A percentile compares a stretch with the other conserved stretches of the same genome.
These are phyloP conservation scores for Acleris literana DNA, from an alignment of 2,888 invertebrate species.

Conservation along the genomic window DNA sequence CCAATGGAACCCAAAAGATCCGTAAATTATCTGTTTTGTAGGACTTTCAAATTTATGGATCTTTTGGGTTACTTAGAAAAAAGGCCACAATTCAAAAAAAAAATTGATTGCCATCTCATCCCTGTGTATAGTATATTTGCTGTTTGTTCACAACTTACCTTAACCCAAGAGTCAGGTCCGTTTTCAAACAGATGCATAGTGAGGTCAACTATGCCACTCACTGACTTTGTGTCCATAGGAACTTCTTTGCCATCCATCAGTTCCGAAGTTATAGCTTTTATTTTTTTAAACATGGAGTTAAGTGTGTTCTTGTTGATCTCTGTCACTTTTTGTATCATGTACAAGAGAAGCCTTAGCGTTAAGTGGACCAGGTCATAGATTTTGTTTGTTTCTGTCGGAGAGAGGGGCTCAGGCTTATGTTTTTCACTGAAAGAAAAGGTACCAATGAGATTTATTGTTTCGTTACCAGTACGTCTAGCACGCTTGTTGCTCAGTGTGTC, in stretches of 20 bases:
- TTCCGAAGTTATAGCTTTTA: slow-evolving; percentile 51
- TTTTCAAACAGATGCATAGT: slow-evolving; percentile 70
- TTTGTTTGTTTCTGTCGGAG: slow-evolving; percentile 69
- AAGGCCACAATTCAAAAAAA: too few species aligned
- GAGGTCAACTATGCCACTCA: slow-evolving; percentile 84
- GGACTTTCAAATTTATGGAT: too few species aligned
- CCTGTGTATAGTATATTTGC: too few species aligned
- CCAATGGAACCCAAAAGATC: too few species aligned
- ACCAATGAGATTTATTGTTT: background rate
- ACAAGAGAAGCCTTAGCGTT: slow-evolving; percentile 57
- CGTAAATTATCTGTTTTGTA: too few species aligned
- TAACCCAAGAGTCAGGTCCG: slow-evolving; percentile 57
- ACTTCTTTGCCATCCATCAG: slow-evolving; percentile 76
- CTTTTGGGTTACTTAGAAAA: too few species aligned
- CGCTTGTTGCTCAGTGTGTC: too few species aligned
- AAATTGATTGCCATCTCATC: too few species aligned
- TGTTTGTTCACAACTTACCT: slow-evolving; percentile 51
- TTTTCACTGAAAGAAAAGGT: slow-evolving; percentile 11
- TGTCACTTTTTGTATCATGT: slow-evolving; percentile 60
- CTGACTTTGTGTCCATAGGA: slow-evolving; percentile 86
- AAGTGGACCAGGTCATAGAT: slow-evolving; percentile 62
- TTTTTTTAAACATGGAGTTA: slow-evolving; percentile 43
- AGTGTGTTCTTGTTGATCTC: slow-evolving; percentile 43
- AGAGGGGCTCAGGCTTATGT: slow-evolving; percentile 42
- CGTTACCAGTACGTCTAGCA: too few species aligned